Percentiles rank a stretch among this genome's conserved stretches.
phyloP scores from a whole-genome alignment of 2,113 vertebrate species.

The Lycaon pictus region DNA sequence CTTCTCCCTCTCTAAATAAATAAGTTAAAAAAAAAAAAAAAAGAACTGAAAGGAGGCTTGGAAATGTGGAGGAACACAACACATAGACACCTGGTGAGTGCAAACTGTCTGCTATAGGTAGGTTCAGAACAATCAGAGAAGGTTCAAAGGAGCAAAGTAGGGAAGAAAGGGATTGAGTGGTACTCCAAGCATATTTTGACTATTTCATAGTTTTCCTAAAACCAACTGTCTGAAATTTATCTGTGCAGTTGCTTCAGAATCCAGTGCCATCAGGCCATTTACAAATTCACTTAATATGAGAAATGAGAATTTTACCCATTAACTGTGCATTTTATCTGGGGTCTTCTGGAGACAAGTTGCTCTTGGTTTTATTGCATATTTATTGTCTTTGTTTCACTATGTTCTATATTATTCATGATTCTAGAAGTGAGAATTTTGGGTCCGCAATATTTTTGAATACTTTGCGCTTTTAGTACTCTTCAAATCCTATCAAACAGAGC shows the following conservation, averaged over 20 bases:
- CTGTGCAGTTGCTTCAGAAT: constrained; percentile 23
- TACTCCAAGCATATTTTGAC: not conserved
- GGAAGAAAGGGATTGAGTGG: not conserved
- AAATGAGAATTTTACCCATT: not conserved
- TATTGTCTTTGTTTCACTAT: constrained; percentile 27
- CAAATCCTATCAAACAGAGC: not conserved
- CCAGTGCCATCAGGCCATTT: not conserved
- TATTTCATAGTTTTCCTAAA: constrained; percentile 7
- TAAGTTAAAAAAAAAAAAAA: not conserved
- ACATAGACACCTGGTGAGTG: not conserved
- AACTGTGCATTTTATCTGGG: constrained; percentile 1
- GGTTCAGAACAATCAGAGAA: not conserved
- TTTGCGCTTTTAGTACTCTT: not conserved
- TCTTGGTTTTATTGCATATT: not conserved
- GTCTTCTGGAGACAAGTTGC: not conserved
- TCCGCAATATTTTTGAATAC: not conserved
- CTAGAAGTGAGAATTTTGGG: not conserved
- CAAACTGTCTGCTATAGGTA: not conserved
- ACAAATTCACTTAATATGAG: not conserved
- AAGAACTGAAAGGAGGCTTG: not conserved
- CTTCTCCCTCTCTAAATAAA: not conserved
- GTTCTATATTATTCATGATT: not conserved
- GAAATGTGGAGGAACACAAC: not conserved
- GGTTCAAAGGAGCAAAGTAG: not conserved
- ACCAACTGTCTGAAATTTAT: not conserved